phyloP scores from a whole-genome alignment of 1,140 invertebrate genomes.

The Drosophila nigrodunni region DNA sequence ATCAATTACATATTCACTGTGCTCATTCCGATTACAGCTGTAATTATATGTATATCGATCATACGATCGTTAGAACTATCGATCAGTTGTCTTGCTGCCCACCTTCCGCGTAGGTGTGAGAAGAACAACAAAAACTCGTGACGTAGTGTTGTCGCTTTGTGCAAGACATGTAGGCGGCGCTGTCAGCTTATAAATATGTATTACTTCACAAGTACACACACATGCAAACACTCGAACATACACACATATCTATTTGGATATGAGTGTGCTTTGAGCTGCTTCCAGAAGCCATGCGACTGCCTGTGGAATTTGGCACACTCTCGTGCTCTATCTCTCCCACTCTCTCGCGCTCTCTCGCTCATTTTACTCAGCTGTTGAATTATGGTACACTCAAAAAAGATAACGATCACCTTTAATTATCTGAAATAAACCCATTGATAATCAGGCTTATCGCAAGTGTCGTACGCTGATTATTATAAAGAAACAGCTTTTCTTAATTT shows the following conservation, averaged over 20 bases:
- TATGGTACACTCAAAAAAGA: too few species aligned
- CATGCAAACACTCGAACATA: neutral
- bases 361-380: conserved; percentile 45
- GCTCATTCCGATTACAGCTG: neutral
- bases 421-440: too few species aligned
- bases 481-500: too few species aligned
- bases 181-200: conserved; percentile 39
- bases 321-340: too few species aligned
- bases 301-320: conserved; percentile 54
- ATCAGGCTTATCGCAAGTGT: too few species aligned
- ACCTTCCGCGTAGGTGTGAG: conserved; percentile 29
- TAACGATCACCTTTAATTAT: too few species aligned
- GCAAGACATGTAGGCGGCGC: conserved; percentile 44
- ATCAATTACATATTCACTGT: conserved; percentile 5
- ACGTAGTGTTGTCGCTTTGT: conserved; percentile 20
- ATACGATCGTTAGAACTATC: conserved; percentile 21
- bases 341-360: conserved; percentile 35
- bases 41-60: conserved; percentile 21
- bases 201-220: too few species aligned
- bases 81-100: conserved; percentile 20
- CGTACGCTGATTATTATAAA: too few species aligned
- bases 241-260: neutral
- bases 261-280: conserved; percentile 30
- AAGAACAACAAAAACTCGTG: conserved; percentile 14
- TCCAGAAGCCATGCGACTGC: conserved; percentile 69